These are phyloP conservation scores for Cyclopterus lumpus DNA, from an alignment of 2,797 vertebrate species.

Conservation along the genomic window DNA sequence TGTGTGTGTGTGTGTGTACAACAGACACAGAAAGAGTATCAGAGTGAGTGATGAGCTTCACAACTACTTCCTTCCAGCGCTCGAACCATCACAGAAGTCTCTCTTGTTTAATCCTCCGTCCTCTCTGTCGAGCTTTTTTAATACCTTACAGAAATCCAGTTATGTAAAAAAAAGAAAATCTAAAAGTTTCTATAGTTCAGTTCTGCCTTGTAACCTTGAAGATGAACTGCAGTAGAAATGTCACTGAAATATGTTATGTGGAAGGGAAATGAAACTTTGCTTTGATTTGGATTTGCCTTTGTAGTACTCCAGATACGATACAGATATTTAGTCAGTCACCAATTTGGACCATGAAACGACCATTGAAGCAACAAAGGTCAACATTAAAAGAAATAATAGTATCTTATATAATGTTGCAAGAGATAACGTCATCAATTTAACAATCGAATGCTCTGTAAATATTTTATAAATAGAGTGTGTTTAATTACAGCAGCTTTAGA, in stretches of 20 bases:
- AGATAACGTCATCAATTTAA: background rate
- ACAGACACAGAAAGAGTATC: slow-evolving; percentile 44
- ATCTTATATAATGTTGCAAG: background rate
- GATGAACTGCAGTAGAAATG: slow-evolving; percentile 33
- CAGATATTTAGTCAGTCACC: background rate
- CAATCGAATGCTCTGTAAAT: background rate
- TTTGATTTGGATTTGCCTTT: background rate
- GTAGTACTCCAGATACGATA: background rate
- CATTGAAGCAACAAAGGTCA: background rate
- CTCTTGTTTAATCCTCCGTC: slow-evolving; percentile 64
- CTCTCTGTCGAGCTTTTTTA: slow-evolving; percentile 61
- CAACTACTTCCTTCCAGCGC: slow-evolving; percentile 67
- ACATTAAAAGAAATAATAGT: background rate
- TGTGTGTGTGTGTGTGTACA: slow-evolving; percentile 2
- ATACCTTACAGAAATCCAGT: slow-evolving; percentile 70
- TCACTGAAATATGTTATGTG: slow-evolving; percentile 6
- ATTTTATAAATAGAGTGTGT: background rate
- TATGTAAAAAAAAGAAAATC: slow-evolving; percentile 46
- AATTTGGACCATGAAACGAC: background rate
- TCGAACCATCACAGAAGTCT: slow-evolving; percentile 66
- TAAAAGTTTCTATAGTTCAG: slow-evolving; percentile 41
- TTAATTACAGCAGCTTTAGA: background rate
- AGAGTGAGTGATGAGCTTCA: slow-evolving; percentile 68
- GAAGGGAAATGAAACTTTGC: slow-evolving; percentile 9
- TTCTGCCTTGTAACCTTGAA: slow-evolving; percentile 47